Base-by-base conservation (phyloP, 2,113 vertebrate species). In the Thomomys bottae region DNA sequence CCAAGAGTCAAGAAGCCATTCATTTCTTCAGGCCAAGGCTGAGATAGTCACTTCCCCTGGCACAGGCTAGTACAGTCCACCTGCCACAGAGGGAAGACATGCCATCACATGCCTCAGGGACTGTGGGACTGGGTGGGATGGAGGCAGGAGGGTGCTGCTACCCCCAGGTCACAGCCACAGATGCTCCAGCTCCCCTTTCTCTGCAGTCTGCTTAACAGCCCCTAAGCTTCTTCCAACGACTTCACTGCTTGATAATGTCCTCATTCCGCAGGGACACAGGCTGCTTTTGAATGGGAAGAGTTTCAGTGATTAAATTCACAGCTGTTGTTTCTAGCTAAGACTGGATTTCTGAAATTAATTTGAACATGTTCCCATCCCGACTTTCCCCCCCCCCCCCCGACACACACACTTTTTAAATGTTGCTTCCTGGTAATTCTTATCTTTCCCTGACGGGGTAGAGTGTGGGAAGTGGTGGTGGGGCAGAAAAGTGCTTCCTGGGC, bases 331-430 rank as follows among this genome's bases (percentile, higher is more conserved):
- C 84, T 24, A 88, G 80, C 54, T 82, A 84, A 84, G 85, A 71
- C 90, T 93, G 54, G 61, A 91, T 91, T 95, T 95, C 88, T 96
- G 87, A 97, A 94, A 92, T 96, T 87, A 92, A 92, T 89, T 79
- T 89, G 66, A 90, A 93, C 92, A 90, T 83, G 64, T 79, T 84
- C 32, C 82, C 68, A 82, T 77, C 42, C 63, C 8, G 82, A 7
- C 32, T 40, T 59, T 14, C 49, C 4, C 49, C 49, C 49, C 17
- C 49, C 49, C 18, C 18, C 18, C 17, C n/a, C n/a, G n/a, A n/a
- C n/a, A n/a, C n/a, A n/a, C n/a, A n/a, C n/a, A n/a, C n/a, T 8
- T 78, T 77, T 68, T 40, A 54, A 91, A 71, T 28, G 42, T 15
- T 54, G n/a, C 40, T 87, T 91, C 34, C 34, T 40, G 9, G 17